These are phyloP conservation scores for Barbus barbus DNA, from an alignment of 2,113 vertebrate species.

Conservation along the genomic window DNA sequence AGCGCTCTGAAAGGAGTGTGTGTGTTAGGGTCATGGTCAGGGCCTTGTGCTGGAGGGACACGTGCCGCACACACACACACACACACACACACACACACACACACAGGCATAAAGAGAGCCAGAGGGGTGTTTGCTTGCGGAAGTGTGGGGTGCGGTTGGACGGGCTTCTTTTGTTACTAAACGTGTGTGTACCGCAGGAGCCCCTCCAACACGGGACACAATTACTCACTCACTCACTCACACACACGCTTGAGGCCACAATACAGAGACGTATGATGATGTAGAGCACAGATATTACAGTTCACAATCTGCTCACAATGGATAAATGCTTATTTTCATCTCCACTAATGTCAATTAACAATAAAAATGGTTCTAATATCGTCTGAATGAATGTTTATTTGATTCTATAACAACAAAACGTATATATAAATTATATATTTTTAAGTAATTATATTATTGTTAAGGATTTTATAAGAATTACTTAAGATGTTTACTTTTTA, in stretches of 20 bases:
- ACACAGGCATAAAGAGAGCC: constrained; percentile 4
- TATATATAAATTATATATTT: not conserved
- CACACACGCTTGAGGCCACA: not conserved
- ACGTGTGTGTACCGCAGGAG: constrained; percentile 28
- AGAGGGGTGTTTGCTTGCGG: constrained; percentile 25
- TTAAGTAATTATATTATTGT: too few species aligned
- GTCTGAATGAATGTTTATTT: not conserved
- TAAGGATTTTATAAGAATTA: too few species aligned
- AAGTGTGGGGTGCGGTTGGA: constrained; percentile 35
- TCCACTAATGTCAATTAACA: too few species aligned
- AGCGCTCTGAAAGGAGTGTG: not conserved
- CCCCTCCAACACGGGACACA: constrained; percentile 1
- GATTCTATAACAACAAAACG: not conserved
- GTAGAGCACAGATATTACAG: not conserved
- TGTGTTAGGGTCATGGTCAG: constrained; percentile 17
- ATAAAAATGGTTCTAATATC: not conserved
- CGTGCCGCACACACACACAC: constrained; percentile 23
- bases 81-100: not conserved
- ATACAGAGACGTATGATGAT: not conserved
- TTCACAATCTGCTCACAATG: too few species aligned
- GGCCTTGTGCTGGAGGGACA: constrained; percentile 10
- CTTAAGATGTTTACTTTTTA: too few species aligned
- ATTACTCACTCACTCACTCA: constrained; percentile 14
- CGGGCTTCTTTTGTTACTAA: constrained; percentile 25
- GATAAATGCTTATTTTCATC: not conserved